These are phyloP conservation scores for Crematogaster levior DNA, from an alignment of 2,888 invertebrate species.

Conservation along the genomic window DNA sequence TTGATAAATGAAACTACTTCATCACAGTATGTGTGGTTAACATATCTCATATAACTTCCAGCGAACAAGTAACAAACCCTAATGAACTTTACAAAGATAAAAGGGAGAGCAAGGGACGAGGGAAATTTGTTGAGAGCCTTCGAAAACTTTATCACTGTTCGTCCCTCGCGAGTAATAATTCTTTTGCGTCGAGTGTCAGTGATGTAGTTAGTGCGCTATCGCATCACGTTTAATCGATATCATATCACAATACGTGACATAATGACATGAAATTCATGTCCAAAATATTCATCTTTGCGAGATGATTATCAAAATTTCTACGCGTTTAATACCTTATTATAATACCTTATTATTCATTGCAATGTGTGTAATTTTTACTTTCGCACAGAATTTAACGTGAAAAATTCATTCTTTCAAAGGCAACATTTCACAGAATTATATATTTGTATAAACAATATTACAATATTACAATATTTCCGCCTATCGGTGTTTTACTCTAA, in stretches of 20 bases:
- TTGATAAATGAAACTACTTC: not conserved
- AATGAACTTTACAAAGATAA: conserved; percentile 28
- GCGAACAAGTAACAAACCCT: not conserved
- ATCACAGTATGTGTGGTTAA: conserved; percentile 1
- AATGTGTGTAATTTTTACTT: conserved; percentile 7
- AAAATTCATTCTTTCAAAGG: not conserved
- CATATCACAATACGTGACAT: not conserved
- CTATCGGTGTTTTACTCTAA: not conserved
- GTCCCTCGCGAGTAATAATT: conserved; percentile 2
- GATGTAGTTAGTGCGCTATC: conserved; percentile 14
- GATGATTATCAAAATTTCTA: not conserved
- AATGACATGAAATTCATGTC: not conserved
- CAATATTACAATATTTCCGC: not conserved
- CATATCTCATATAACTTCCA: not conserved
- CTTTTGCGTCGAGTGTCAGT: conserved; percentile 2
- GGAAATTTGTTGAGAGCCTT: conserved; percentile 33
- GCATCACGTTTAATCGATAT: conserved; percentile 22
- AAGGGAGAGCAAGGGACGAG: conserved; percentile 11
- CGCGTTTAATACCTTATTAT: too few species aligned
- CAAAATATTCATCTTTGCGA: not conserved
- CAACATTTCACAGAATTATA: not conserved
- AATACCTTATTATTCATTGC: not conserved
- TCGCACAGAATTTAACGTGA: not conserved
- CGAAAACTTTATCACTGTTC: conserved; percentile 37
- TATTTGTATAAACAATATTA: not conserved